A percentile compares a stretch with the other conserved stretches of the same genome.
Evolutionary conservation across 1,140 invertebrate genomes (phyloP).

Genomic region (Drosophila miranda): DNA sequence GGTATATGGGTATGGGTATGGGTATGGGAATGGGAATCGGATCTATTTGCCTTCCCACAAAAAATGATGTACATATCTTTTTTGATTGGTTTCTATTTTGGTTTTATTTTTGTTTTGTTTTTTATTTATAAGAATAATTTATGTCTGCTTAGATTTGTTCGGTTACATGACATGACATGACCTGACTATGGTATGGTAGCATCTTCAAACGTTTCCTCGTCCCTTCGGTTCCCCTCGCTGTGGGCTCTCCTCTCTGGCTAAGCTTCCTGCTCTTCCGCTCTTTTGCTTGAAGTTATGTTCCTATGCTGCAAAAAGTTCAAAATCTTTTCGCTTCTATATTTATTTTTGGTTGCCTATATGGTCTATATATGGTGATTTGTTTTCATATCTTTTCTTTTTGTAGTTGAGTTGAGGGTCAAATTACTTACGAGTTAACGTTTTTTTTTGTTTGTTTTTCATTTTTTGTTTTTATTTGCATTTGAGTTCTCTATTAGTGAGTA

Average conservation of each 20-base stretch:
- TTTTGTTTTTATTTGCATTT: constrained; percentile 37
- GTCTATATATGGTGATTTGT: constrained; percentile 7
- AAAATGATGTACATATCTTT: not conserved
- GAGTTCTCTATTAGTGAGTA: constrained; percentile 63
- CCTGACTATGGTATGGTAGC: constrained; percentile 68
- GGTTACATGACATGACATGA: constrained; percentile 74
- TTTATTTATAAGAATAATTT: constrained; percentile 82
- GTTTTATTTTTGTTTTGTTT: constrained; percentile 52
- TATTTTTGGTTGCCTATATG: constrained; percentile 35
- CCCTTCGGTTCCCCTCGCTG: constrained; percentile 15
- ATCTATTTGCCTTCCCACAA: not conserved
- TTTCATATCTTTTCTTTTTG: constrained; percentile 9
- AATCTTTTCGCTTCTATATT: constrained; percentile 41
- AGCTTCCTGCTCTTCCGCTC: not conserved
- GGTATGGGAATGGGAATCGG: no score
- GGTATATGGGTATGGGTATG: no score
- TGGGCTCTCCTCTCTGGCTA: constrained; percentile 15
- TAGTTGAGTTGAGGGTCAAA: constrained; percentile 46
- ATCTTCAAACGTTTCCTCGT: constrained; percentile 24
- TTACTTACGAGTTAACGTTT: constrained; percentile 57
- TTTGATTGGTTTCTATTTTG: constrained; percentile 8
- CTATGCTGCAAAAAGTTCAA: constrained; percentile 62
- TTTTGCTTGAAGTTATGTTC: constrained; percentile 27
- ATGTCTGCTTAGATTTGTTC: constrained; percentile 77
- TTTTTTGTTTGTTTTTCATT: constrained; percentile 4